phyloP scores from a whole-genome alignment of 2,113 vertebrate species.

The Macroglossus sobrinus region DNA sequence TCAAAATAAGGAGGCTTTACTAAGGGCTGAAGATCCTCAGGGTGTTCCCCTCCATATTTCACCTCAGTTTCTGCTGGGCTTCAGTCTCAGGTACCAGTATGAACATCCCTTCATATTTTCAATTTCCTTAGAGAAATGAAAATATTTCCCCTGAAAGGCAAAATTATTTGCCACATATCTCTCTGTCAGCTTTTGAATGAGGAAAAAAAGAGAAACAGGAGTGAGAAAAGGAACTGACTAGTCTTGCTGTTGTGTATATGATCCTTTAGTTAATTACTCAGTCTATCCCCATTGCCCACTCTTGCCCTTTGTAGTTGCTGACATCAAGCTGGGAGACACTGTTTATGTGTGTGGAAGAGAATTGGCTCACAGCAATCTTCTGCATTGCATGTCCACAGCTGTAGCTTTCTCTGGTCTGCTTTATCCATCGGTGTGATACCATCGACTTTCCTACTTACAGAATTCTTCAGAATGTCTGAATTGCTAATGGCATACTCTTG shows the following conservation, averaged over 20 bases:
- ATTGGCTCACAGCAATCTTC: neutral
- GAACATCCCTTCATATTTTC: neutral
- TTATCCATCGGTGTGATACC: neutral
- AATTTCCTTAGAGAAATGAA: neutral
- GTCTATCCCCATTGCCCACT: neutral
- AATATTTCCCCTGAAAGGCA: neutral
- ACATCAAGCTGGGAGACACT: neutral
- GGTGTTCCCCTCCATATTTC: neutral
- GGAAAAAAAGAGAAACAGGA: neutral
- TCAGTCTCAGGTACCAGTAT: neutral
- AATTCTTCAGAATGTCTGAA: neutral
- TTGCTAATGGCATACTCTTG: neutral
- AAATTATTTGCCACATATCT: neutral
- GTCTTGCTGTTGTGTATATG: neutral
- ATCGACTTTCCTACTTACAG: neutral
- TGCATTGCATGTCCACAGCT: accelerated
- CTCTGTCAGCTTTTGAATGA: neutral
- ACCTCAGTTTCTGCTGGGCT: neutral
- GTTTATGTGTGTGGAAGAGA: neutral
- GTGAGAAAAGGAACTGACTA: neutral
- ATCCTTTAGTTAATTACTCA: neutral
- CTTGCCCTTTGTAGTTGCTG: neutral
- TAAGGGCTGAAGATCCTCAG: neutral
- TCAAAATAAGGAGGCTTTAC: neutral
- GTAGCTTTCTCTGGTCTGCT: neutral